Evolutionary conservation across 2,888 invertebrate species (phyloP).

Genomic region (Acanthopleura granulata): DNA sequence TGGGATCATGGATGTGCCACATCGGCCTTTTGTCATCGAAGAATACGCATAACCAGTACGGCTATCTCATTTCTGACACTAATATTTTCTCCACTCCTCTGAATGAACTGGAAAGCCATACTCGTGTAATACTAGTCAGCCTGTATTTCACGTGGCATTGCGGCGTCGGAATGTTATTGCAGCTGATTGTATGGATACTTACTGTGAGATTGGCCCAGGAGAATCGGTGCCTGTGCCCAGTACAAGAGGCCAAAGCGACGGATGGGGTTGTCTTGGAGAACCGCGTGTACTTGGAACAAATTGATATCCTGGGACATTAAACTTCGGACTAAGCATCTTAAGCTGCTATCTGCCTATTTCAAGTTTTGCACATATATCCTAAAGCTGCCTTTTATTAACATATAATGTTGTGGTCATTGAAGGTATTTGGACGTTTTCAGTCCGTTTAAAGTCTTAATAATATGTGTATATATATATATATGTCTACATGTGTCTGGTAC

Average conservation of each 20-base stretch:
- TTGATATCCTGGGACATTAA: background rate
- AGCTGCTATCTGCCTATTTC: no score
- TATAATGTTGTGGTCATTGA: no score
- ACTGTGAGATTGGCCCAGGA: constrained; percentile 25
- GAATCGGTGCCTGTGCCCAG: constrained; percentile 30
- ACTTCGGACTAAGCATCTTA: no score
- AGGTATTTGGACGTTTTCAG: no score
- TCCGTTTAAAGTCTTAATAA: no score
- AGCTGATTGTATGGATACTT: constrained; percentile 32
- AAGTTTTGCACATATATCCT: no score
- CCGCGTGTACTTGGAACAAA: constrained; percentile 32
- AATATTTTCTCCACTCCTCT: background rate
- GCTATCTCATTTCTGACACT: background rate
- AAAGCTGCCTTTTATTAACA: no score
- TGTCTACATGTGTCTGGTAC: no score
- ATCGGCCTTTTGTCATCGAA: constrained; percentile 18
- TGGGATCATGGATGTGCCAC: constrained; percentile 36
- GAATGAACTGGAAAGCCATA: background rate
- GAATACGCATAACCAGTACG: background rate
- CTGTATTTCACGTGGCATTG: constrained; percentile 36
- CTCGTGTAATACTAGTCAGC: constrained; percentile 23
- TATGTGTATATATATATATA: no score
- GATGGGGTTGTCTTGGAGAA: constrained; percentile 32
- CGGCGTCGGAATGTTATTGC: constrained; percentile 27
- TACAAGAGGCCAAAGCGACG: constrained; percentile 8